Evolutionary conservation across 2,797 vertebrate species (phyloP).

Genomic region (Micropoecilia bifurca): DNA sequence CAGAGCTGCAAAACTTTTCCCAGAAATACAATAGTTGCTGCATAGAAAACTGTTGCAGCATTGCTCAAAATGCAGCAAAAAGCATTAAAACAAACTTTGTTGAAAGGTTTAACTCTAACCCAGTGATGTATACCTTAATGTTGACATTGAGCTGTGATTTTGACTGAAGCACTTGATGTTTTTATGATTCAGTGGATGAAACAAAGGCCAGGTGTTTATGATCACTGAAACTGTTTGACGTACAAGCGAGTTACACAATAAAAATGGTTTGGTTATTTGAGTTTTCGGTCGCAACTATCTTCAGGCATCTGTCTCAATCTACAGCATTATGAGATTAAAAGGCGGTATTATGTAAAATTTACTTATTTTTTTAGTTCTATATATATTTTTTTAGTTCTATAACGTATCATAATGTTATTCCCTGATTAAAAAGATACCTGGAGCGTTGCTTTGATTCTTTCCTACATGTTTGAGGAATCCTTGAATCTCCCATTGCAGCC

Average conservation of each 20-base stretch:
- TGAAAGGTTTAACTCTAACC: background rate
- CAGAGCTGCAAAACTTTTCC: conserved; percentile 8
- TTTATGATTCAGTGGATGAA: background rate
- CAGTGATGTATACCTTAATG: background rate
- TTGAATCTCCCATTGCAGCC: too few species aligned
- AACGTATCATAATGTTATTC: too few species aligned
- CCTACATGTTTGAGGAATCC: too few species aligned
- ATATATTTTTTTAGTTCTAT: too few species aligned
- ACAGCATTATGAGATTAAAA: background rate
- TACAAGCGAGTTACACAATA: background rate
- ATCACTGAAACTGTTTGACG: background rate
- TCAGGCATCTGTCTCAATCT: background rate
- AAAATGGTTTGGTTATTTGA: background rate
- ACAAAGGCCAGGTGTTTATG: background rate
- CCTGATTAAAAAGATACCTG: too few species aligned
- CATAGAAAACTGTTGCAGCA: background rate
- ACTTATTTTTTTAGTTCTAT: too few species aligned
- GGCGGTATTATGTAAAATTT: too few species aligned
- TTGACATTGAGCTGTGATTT: background rate
- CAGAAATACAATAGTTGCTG: background rate
- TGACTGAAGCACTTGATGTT: background rate
- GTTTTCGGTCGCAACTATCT: background rate
- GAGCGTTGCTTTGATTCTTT: too few species aligned
- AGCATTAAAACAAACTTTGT: background rate
- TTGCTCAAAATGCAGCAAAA: background rate